Evolutionary conservation across 2,113 vertebrate species (phyloP).

Genomic region (Cheilinus undulatus): DNA sequence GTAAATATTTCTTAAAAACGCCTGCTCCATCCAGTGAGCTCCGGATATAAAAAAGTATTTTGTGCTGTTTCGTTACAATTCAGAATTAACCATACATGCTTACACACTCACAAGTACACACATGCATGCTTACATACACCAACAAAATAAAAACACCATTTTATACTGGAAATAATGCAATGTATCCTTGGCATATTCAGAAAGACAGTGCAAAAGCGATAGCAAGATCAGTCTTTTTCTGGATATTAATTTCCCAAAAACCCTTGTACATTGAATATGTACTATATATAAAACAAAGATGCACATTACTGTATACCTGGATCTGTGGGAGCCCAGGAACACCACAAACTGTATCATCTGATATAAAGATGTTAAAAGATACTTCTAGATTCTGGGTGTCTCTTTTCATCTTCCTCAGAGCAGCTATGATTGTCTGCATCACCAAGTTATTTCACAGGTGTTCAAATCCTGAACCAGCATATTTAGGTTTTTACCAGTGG

Average conservation of each 20-base stretch:
- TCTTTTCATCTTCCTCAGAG: conserved; percentile 36
- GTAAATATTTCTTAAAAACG: conserved; percentile 60
- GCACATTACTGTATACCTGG: conserved; percentile 50
- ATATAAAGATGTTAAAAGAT: conserved; percentile 43
- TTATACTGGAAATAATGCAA: conserved; percentile 69
- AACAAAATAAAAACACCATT: conserved; percentile 52
- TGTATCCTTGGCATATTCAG: conserved; percentile 83
- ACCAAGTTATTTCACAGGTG: conserved; percentile 28
- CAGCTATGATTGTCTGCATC: conserved; percentile 58
- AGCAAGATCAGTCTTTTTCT: conserved; percentile 63
- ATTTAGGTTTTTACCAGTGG: conserved; percentile 33
- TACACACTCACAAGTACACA: conserved; percentile 60
- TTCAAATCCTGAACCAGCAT: conserved; percentile 63
- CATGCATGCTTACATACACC: conserved; percentile 71
- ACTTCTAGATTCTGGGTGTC: conserved; percentile 21
- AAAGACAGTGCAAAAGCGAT: conserved; percentile 79
- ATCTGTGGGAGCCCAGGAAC: conserved; percentile 54
- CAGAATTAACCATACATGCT: conserved; percentile 66
- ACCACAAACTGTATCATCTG: conserved; percentile 46
- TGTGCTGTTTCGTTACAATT: conserved; percentile 76
- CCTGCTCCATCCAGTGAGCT: conserved; percentile 48
- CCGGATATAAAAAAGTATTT: conserved; percentile 55
- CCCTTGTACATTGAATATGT: conserved; percentile 48
- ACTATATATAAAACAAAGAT: conserved; percentile 60
- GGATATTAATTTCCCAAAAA: conserved; percentile 47